Conservation (phyloP, 2,797 vertebrate genomes). For the Poeciliopsis turneri region DNA sequence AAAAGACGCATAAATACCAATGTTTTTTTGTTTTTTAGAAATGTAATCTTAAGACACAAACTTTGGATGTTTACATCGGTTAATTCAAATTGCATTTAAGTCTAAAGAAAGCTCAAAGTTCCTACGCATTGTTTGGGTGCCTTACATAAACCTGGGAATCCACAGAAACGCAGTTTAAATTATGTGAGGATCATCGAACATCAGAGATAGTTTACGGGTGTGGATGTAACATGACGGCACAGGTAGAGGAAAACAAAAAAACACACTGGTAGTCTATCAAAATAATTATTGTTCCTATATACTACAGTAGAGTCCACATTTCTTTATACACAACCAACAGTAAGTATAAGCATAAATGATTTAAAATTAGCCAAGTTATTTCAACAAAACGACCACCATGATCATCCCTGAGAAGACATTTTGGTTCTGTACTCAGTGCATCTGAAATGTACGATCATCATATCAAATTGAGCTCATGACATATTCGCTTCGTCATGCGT, state of each 20-base stretch:
- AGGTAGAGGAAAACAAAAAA: conserved; percentile 28
- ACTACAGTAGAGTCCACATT: conserved; percentile 76
- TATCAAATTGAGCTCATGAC: conserved; percentile 41
- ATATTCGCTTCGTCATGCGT: conserved; percentile 20
- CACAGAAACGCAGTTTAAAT: conserved; percentile 46
- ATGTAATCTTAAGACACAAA: conserved; percentile 32
- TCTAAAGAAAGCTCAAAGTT: conserved; percentile 30
- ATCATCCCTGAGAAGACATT: conserved; percentile 83
- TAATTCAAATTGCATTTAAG: conserved; percentile 46
- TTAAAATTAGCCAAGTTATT: conserved; percentile 50
- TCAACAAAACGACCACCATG: conserved; percentile 53
- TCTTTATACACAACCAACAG: conserved; percentile 63
- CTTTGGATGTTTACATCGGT: conserved; percentile 21
- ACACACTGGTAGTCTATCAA: conserved; percentile 48
- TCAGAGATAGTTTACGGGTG: conserved; percentile 37
- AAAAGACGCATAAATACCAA: conserved; percentile 48
- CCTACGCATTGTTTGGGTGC: conserved; percentile 33
- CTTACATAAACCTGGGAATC: conserved; percentile 46
- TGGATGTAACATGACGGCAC: conserved; percentile 43
- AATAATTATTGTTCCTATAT: conserved; percentile 64
- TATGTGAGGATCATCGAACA: conserved; percentile 45
- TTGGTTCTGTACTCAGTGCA: conserved; percentile 79
- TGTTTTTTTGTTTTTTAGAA: conserved; percentile 20
- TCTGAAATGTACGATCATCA: conserved; percentile 59
- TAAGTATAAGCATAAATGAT: conserved; percentile 34